These are phyloP conservation scores for Panthera tigris DNA, from an alignment of 2,113 vertebrate species.

Conservation along the genomic window DNA sequence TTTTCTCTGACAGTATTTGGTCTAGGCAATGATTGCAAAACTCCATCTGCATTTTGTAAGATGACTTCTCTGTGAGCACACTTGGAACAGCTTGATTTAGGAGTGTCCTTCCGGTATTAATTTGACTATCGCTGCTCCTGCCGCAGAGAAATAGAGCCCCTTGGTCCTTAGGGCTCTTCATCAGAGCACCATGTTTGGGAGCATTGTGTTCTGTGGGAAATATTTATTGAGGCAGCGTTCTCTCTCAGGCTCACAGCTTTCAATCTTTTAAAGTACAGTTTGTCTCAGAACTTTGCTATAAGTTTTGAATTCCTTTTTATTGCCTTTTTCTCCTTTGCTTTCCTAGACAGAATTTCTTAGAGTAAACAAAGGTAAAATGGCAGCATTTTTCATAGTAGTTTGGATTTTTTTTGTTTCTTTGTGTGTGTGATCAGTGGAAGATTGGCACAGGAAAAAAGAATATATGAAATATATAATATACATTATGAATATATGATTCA, in stretches of 20 bases:
- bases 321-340: slow-evolving; percentile 9
- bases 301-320: slow-evolving; percentile 60
- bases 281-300: slow-evolving; percentile 58
- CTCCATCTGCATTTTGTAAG: slow-evolving; percentile 37
- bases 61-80: not conserved
- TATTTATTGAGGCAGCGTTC: not conserved
- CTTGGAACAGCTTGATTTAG: slow-evolving; percentile 18
- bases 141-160: not conserved
- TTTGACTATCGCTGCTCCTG: not conserved
- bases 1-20: slow-evolving; percentile 53
- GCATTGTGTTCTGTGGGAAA: not conserved
- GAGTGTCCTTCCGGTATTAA: slow-evolving; percentile 27
- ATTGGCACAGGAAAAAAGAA: not conserved
- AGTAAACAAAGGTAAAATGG: slow-evolving; percentile 38
- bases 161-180: not conserved
- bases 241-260: not conserved
- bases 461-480: not conserved
- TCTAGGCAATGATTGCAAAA: slow-evolving; percentile 8
- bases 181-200: not conserved
- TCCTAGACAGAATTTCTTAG: slow-evolving; percentile 42
- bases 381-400: slow-evolving; percentile 36
- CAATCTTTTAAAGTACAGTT: slow-evolving; percentile 51
- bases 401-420: not conserved
- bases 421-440: not conserved
- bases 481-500: not conserved